Evolutionary conservation across 53 echinoderm and acorn worm species (phyloP).

Genomic region (Stichopus horrens): DNA sequence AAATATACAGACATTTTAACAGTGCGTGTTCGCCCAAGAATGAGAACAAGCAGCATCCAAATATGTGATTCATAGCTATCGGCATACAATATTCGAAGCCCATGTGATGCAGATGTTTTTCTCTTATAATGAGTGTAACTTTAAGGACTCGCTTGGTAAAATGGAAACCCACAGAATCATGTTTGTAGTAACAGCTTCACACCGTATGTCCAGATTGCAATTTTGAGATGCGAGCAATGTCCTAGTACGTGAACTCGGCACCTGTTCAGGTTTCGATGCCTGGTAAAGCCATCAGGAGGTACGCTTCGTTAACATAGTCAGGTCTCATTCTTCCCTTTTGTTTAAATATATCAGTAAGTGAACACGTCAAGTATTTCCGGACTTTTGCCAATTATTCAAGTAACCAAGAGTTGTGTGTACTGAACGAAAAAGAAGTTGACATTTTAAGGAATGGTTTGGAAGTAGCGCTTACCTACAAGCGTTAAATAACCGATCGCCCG

Average conservation of each 20-base stretch:
- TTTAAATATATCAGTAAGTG: neutral
- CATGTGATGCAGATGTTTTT: too few species aligned
- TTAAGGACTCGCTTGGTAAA: too few species aligned
- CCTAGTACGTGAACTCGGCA: neutral
- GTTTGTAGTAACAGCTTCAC: too few species aligned
- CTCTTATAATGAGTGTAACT: too few species aligned
- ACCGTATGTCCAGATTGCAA: too few species aligned
- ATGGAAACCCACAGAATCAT: too few species aligned
- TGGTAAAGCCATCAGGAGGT: neutral
- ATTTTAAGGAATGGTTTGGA: neutral
- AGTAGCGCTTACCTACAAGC: too few species aligned
- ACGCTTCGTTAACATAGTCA: conserved; percentile 1
- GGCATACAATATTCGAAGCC: too few species aligned
- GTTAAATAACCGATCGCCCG: neutral
- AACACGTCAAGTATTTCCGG: neutral
- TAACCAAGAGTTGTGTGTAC: neutral
- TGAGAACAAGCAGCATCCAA: too few species aligned
- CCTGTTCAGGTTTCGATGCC: neutral
- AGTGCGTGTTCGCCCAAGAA: too few species aligned
- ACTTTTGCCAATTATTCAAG: neutral
- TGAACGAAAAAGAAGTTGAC: neutral
- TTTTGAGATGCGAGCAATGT: neutral
- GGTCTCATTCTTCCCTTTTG: neutral
- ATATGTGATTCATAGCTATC: too few species aligned
- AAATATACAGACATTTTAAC: too few species aligned